A percentile compares a stretch with the other conserved stretches of the same genome.
Conservation (phyloP, 1,140 invertebrate species). For the Psilanteris sp. region DNA sequence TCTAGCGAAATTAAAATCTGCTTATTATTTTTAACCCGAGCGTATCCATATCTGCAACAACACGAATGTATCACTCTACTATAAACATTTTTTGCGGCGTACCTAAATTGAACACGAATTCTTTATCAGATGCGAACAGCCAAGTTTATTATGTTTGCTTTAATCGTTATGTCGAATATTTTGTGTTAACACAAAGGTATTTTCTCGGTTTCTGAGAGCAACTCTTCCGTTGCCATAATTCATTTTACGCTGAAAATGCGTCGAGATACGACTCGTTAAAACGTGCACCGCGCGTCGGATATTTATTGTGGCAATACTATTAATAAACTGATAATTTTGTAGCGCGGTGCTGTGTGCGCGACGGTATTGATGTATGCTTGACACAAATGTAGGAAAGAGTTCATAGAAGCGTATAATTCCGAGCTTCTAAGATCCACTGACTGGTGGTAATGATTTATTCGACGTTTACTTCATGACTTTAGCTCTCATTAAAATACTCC, state of each 20-base stretch:
- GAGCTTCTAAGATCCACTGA: constrained; percentile 53
- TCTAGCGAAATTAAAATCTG: too few species aligned
- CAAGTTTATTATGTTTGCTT: too few species aligned
- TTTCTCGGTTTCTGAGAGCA: constrained; percentile 9
- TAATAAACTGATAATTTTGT: constrained; percentile 53
- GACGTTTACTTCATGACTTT: constrained; percentile 76
- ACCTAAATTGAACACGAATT: too few species aligned
- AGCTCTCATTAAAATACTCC: constrained; percentile 77
- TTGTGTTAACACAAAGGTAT: constrained; percentile 13
- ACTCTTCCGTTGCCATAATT: constrained; percentile 32
- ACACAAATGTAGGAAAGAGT: constrained; percentile 45
- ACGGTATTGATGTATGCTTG: constrained; percentile 50
- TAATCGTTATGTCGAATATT: neutral
- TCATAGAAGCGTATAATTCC: constrained; percentile 42
- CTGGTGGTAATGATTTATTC: constrained; percentile 75
- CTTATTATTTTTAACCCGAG: too few species aligned
- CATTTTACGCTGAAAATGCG: constrained; percentile 38
- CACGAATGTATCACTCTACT: too few species aligned
- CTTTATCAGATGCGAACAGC: too few species aligned
- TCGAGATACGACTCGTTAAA: constrained; percentile 39
- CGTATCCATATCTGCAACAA: too few species aligned
- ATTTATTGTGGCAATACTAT: constrained; percentile 49
- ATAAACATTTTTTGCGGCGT: too few species aligned
- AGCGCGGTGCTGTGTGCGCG: constrained; percentile 14
- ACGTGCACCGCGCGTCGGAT: constrained; percentile 6